Evolutionary conservation across 2,113 vertebrate genomes (phyloP).

Genomic region (Antechinus flavipes): DNA sequence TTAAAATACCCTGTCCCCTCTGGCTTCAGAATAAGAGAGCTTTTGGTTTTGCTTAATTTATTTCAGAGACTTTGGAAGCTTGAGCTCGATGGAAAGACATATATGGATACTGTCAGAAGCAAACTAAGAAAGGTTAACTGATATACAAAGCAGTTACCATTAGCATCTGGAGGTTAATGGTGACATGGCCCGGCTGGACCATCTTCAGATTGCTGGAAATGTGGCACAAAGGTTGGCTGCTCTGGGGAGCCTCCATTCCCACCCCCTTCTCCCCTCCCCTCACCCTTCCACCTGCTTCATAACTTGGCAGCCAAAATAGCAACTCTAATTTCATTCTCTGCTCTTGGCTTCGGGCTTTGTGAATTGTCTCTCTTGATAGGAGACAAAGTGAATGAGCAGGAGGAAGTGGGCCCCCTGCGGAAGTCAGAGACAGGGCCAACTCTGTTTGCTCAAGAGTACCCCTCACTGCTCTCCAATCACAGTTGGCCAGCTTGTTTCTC

Average conservation of each 20-base stretch:
- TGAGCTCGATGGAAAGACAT: slow-evolving; percentile 12
- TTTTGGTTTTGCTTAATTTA: slow-evolving; percentile 36
- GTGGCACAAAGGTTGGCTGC: slow-evolving; percentile 76
- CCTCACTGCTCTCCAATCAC: slow-evolving; percentile 59
- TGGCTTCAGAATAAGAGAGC: slow-evolving; percentile 52
- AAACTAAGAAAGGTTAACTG: slow-evolving; percentile 75
- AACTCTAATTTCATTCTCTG: slow-evolving; percentile 70
- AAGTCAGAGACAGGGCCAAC: slow-evolving; percentile 68
- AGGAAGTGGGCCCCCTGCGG: slow-evolving; percentile 63
- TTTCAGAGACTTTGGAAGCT: slow-evolving; percentile 34
- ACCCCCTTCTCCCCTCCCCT: slow-evolving; percentile 53
- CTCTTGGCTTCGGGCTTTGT: slow-evolving; percentile 68
- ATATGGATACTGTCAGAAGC: slow-evolving; percentile 51
- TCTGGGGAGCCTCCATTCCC: slow-evolving; percentile 65
- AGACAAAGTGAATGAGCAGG: slow-evolving; percentile 71
- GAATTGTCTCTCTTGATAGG: slow-evolving; percentile 75
- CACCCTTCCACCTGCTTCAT: slow-evolving; percentile 48
- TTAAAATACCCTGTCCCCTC: slow-evolving; percentile 31
- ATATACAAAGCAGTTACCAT: slow-evolving; percentile 56
- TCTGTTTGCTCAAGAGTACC: slow-evolving; percentile 65
- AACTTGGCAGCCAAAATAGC: slow-evolving; percentile 78
- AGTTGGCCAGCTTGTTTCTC: slow-evolving; percentile 56
- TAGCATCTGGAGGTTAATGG: slow-evolving; percentile 72
- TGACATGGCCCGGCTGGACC: slow-evolving; percentile 53
- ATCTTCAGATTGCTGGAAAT: slow-evolving; percentile 78